phyloP scores from a whole-genome alignment of 1,140 invertebrate species.

The Cataglyphis hispanica region DNA sequence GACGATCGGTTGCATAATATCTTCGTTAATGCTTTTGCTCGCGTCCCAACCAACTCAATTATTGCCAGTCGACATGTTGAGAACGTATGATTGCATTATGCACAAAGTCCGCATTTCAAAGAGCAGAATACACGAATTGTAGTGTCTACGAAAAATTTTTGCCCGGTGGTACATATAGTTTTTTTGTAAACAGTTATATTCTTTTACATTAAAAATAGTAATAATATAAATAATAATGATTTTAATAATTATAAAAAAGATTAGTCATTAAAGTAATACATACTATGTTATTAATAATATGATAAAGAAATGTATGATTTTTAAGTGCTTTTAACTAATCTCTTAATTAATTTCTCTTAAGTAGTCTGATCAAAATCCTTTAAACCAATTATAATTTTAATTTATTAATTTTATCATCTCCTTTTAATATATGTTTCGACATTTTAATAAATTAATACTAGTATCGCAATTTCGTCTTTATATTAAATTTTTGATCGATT shows the following conservation, averaged over 20 bases:
- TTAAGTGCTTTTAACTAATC: conserved; percentile 42
- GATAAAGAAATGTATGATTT: conserved; percentile 12
- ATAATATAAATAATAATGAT: not conserved
- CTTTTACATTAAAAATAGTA: not conserved
- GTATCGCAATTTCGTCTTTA: not conserved
- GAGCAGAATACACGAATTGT: not conserved
- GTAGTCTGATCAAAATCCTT: conserved; percentile 41
- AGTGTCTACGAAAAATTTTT: not conserved
- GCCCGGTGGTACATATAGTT: not conserved
- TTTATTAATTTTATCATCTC: conserved; percentile 40
- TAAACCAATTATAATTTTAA: conserved; percentile 45
- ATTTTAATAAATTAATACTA: conserved; percentile 5
- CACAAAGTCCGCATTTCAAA: not conserved
- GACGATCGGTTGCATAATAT: conserved; percentile 66
- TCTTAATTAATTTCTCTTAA: conserved; percentile 51
- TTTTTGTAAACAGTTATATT: not conserved
- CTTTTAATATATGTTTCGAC: not conserved
- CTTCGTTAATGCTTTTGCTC: conserved; percentile 66
- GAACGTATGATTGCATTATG: conserved; percentile 30
- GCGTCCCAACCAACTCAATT: conserved; percentile 43
- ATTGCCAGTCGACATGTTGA: conserved; percentile 36
- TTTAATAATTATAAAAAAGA: not conserved
- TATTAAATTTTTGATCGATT: conserved; percentile 10
- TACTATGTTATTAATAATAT: not conserved
- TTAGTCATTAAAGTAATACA: not conserved